Evolutionary conservation across 2,797 vertebrate species (phyloP).

Genomic region (Oryzias dopingdopingensis): DNA sequence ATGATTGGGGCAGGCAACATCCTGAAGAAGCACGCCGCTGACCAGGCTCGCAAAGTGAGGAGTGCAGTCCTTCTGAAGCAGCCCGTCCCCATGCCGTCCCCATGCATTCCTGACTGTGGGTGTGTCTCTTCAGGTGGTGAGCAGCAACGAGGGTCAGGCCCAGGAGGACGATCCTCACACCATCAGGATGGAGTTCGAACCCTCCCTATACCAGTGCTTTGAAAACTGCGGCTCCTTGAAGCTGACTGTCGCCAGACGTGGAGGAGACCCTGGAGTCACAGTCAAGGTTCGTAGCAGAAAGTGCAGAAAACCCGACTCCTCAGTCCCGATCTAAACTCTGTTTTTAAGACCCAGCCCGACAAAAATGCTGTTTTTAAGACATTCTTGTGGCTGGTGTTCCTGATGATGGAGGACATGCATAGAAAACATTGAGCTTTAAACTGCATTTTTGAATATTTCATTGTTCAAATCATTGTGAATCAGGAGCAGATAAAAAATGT

Average conservation of each 20-base stretch:
- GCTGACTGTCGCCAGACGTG: constrained; percentile 74
- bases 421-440: no score
- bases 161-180: constrained; percentile 81
- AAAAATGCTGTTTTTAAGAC: no score
- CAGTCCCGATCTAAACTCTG: no score
- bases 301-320: no score
- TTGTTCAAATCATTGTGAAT: no score
- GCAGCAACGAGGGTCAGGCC: constrained; percentile 73
- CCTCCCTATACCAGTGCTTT: constrained; percentile 82
- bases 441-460: no score
- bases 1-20: constrained; percentile 88
- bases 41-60: constrained; percentile 81
- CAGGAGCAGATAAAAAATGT: no score
- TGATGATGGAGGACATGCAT: no score
- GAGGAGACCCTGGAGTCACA: constrained; percentile 74
- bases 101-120: no score
- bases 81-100: no score
- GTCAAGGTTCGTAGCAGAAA: constrained; percentile 69
- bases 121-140: constrained; percentile 69
- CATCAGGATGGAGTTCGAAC: constrained; percentile 79
- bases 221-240: constrained; percentile 86
- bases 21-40: constrained; percentile 85
- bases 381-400: no score
- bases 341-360: no score
- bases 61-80: not conserved